Conservation (phyloP, 2,797 vertebrate species). For the Phyllotis vaccarum region DNA sequence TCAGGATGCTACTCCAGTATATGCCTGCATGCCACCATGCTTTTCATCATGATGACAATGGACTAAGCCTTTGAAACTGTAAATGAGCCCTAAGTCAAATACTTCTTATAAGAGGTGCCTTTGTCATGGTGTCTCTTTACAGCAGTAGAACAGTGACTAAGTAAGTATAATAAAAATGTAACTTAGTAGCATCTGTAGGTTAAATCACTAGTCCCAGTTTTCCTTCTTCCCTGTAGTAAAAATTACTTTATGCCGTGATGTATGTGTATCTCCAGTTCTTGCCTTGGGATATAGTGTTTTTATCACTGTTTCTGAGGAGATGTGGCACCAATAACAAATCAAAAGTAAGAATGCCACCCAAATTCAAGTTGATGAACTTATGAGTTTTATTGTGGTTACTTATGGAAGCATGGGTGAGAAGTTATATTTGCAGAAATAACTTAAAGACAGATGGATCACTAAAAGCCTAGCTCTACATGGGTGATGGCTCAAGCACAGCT, state of each 20-base stretch:
- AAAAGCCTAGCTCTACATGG: neutral
- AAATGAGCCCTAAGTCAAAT: neutral
- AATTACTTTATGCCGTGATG: neutral
- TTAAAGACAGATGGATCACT: neutral
- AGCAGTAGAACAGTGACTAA: neutral
- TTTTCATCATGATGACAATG: neutral
- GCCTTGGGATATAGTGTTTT: neutral
- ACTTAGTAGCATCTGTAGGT: neutral
- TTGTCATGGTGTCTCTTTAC: neutral
- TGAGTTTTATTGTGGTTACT: neutral
- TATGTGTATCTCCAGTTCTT: neutral
- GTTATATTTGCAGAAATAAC: neutral
- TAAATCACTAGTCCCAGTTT: slow-evolving; percentile 14
- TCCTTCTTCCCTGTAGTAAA: neutral
- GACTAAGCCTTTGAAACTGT: neutral
- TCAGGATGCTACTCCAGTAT: neutral
- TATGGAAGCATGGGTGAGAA: neutral
- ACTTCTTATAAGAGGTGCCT: neutral
- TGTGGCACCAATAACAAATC: neutral
- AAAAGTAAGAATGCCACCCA: neutral
- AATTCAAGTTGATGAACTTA: neutral
- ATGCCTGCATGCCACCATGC: neutral
- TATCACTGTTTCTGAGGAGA: neutral
- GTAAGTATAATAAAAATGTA: neutral
- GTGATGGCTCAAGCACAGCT: neutral